phyloP scores from a whole-genome alignment of 2,797 vertebrate genomes.

The Micropoecilia bifurca region DNA sequence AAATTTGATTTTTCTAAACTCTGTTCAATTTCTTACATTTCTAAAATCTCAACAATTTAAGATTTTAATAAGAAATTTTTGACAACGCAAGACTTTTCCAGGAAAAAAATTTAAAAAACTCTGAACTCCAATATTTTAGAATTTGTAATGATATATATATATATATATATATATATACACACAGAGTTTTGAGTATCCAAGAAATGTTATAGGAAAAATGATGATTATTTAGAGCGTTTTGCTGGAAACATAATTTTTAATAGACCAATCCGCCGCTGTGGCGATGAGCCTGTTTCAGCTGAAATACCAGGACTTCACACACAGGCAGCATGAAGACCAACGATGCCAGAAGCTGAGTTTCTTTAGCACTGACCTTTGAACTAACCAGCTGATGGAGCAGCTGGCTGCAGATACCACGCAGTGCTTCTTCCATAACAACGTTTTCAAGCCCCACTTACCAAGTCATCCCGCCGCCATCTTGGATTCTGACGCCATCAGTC shows the following conservation, averaged over 20 bases:
- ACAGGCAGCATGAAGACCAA: conserved; percentile 79
- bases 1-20: too few species aligned
- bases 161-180: too few species aligned
- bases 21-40: too few species aligned
- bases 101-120: too few species aligned
- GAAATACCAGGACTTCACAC: conserved; percentile 82
- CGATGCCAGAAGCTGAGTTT: conserved; percentile 83
- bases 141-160: too few species aligned
- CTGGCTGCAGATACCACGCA: conserved; percentile 89
- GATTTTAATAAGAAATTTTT: too few species aligned
- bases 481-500: neutral
- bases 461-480: neutral
- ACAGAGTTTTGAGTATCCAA: too few species aligned
- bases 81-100: neutral
- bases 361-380: conserved; percentile 88
- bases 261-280: too few species aligned
- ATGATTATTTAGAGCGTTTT: too few species aligned
- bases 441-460: neutral
- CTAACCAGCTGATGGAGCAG: conserved; percentile 79
- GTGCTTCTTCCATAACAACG: conserved; percentile 42
- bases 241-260: too few species aligned
- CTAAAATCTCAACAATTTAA: too few species aligned
- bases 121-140: neutral
- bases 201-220: too few species aligned
- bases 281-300: conserved; percentile 51